Evolutionary conservation across 2,888 invertebrate genomes (phyloP), one percentile per base, ranked within the genome.

Genomic region (Polietes domitor): DNA sequence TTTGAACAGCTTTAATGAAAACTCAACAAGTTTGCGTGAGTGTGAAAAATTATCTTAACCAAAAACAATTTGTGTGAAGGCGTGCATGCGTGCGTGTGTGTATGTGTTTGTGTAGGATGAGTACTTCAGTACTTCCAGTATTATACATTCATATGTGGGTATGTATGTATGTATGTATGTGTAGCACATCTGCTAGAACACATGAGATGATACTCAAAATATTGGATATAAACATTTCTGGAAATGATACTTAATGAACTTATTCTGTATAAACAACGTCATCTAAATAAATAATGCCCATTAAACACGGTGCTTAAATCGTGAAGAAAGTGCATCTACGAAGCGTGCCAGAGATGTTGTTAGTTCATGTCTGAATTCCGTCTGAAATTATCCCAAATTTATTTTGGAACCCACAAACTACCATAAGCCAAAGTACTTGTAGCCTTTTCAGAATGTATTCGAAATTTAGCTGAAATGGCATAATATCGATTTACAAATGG

Each of bases 21-120:
- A 61, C 61, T 61, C 28, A 61, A 61, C 61, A 61, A 61, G 61
- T 61, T 61, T 61, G 61, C 28, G 32, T 61, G 61, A 61, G 61
- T 61, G 28, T 61, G 61, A 61, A 61, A 28, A 55, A 19, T 55
- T 55, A 58, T 58, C 26, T 55, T 61, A n/a, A 47, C n/a, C 47
- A 15, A 47, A 41, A 41, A 41, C 58, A 58, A 58, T 41, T 58
- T 58, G 15, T 58, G 15, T 26, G 58, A 58, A 15, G 26, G 61
- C 61, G 61, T 61, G 24, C 21, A 12, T 24, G 24, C 15, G 3
- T 58, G 1, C 24, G 3, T n/a, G 15, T 61, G 17, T 61, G 61
- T 61, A 26, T 10, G 61, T 26, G 61, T 58, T 58, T 50, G 50
- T 17, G 6, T 21, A 37, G 37, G 7, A 9, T 12, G 37, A 37